Evolutionary conservation across 2,797 vertebrate species (phyloP).

Genomic region (Bradypus variegatus): DNA sequence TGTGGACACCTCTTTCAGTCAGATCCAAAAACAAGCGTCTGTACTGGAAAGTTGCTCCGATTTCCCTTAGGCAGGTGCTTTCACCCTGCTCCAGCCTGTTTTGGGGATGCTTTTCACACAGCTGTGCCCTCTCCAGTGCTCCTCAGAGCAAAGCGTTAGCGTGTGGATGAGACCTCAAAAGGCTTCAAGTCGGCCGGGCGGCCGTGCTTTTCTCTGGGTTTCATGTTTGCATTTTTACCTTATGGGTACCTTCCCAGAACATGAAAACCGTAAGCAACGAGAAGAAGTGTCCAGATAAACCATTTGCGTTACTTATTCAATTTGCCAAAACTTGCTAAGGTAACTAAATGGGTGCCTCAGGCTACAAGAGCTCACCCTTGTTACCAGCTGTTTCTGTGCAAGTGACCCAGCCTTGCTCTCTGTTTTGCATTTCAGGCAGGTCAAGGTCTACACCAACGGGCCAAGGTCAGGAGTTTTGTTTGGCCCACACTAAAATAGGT

Average conservation of each 20-base stretch:
- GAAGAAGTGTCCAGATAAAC: not conserved
- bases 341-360: not conserved
- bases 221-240: not conserved
- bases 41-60: rapidly evolving
- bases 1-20: not conserved
- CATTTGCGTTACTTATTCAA: rapidly evolving
- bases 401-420: not conserved
- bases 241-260: rapidly evolving
- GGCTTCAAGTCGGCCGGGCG: rapidly evolving
- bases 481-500: rapidly evolving
- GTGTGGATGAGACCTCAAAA: not conserved
- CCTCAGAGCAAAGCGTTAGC: rapidly evolving
- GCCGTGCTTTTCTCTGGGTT: not conserved
- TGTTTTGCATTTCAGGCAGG: not conserved
- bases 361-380: rapidly evolving
- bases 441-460: rapidly evolving
- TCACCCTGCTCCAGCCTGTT: not conserved
- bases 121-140: rapidly evolving
- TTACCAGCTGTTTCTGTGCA: not conserved
- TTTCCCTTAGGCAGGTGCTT: rapidly evolving
- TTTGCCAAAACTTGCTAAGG: not conserved
- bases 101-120: rapidly evolving
- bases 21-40: not conserved
- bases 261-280: not conserved
- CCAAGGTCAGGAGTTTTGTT: not conserved